A percentile compares a stretch with the other conserved stretches of the same genome.
Evolutionary conservation across 2,797 vertebrate species (phyloP).

Genomic region (Rhyacichthys aspro): DNA sequence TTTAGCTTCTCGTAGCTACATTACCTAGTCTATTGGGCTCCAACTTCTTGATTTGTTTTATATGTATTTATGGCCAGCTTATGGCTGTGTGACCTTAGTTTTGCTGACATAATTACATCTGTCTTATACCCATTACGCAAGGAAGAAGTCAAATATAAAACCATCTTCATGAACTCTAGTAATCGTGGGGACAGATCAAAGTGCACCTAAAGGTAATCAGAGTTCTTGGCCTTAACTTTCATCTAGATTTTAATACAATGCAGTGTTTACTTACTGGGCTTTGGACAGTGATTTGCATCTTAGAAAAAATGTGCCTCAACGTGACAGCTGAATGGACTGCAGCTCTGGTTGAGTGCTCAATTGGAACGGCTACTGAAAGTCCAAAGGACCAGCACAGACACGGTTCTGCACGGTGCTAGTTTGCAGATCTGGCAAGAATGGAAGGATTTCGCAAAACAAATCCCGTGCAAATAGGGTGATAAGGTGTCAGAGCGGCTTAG

Average conservation of each 20-base stretch:
- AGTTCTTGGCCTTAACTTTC: neutral
- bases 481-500: neutral
- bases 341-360: slow-evolving; percentile 12
- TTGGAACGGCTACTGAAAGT: slow-evolving; percentile 21
- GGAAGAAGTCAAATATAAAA: neutral
- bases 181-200: slow-evolving; percentile 34
- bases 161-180: neutral
- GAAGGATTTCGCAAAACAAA: slow-evolving; percentile 1
- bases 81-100: neutral
- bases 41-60: neutral
- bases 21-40: no score
- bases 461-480: slow-evolving; percentile 18
- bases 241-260: neutral
- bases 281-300: slow-evolving; percentile 34
- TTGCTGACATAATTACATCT: no score
- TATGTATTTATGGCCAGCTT: neutral
- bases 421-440: slow-evolving; percentile 2
- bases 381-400: neutral
- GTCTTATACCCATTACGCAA: neutral
- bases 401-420: slow-evolving; percentile 3
- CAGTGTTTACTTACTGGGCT: neutral
- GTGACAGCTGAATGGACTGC: slow-evolving; percentile 29
- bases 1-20: no score
- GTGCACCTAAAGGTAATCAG: neutral
- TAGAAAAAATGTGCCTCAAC: slow-evolving; percentile 12